Evolutionary conservation across 2,888 invertebrate species (phyloP).

Genomic region (Pandemis corylana): DNA sequence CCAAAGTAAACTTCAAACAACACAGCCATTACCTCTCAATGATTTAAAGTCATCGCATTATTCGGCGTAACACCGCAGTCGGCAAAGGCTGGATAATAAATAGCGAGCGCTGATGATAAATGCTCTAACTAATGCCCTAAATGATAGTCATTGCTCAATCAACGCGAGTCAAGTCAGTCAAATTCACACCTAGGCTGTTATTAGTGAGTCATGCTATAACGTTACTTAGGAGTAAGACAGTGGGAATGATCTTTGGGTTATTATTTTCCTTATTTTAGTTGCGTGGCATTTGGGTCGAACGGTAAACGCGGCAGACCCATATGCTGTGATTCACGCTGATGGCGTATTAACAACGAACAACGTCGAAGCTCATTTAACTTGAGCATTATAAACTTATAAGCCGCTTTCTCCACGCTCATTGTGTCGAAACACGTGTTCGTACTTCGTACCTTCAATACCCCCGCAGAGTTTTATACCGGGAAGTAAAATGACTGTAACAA

Average conservation of each 20-base stretch:
- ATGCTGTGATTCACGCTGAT: neutral
- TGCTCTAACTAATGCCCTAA: slow-evolving; percentile 62
- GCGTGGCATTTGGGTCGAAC: slow-evolving; percentile 2
- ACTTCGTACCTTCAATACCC: neutral
- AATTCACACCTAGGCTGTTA: slow-evolving; percentile 59
- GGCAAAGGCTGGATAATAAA: slow-evolving; percentile 31
- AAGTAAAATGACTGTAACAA: slow-evolving; percentile 8
- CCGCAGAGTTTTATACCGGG: neutral
- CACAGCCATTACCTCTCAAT: slow-evolving; percentile 28
- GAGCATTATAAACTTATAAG: neutral
- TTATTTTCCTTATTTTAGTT: slow-evolving; percentile 21
- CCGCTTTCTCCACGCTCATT: neutral
- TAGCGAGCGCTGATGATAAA: slow-evolving; percentile 51
- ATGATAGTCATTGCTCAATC: slow-evolving; percentile 67
- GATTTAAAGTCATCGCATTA: slow-evolving; percentile 29
- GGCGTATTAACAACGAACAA: neutral
- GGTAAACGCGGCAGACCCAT: neutral
- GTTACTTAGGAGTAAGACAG: slow-evolving; percentile 32
- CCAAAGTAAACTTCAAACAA: slow-evolving; percentile 4
- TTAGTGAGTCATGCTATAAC: slow-evolving; percentile 52
- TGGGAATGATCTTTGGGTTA: slow-evolving; percentile 5
- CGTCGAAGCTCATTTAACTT: neutral
- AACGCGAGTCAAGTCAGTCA: slow-evolving; percentile 61
- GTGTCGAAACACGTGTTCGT: neutral
- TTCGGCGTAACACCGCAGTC: slow-evolving; percentile 42